Evolutionary conservation across 2,888 invertebrate genomes (phyloP).

Genomic region (Siphonodentalium dalli): DNA sequence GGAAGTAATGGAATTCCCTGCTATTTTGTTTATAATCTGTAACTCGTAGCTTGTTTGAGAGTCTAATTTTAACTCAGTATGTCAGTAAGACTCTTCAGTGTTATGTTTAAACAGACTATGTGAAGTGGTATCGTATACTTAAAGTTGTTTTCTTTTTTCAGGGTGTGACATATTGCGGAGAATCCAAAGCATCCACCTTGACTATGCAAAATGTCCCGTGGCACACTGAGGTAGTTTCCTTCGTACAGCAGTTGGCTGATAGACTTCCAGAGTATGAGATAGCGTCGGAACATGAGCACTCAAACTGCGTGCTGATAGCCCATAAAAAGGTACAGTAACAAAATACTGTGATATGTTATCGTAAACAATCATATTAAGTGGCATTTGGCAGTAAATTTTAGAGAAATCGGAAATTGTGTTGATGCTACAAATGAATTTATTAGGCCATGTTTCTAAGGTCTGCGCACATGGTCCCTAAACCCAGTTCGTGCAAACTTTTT

Average conservation of each 20-base stretch:
- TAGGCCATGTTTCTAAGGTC: too few species aligned
- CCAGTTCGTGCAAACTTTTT: too few species aligned
- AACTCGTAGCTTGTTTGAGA: neutral
- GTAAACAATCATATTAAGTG: too few species aligned
- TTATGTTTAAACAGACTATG: too few species aligned
- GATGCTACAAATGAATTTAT: too few species aligned
- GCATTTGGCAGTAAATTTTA: too few species aligned
- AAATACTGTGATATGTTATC: too few species aligned
- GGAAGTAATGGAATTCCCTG: too few species aligned
- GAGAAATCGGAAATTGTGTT: too few species aligned
- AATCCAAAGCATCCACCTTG: conserved; percentile 67
- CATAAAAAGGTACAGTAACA: conserved; percentile 70
- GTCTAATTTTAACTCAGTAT: too few species aligned
- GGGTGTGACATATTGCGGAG: conserved; percentile 72
- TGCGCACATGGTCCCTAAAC: too few species aligned
- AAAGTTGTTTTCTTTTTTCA: conserved; percentile 37
- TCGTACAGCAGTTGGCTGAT: conserved; percentile 66
- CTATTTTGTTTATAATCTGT: neutral
- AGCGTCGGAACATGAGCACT: conserved; percentile 71
- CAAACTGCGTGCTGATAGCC: conserved; percentile 70
- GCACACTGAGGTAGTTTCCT: conserved; percentile 70
- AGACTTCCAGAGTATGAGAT: conserved; percentile 68
- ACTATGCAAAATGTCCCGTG: conserved; percentile 73
- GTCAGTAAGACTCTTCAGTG: neutral
- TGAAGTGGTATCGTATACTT: neutral